Percentiles rank a stretch among this genome's conserved stretches.
Evolutionary conservation across 2,888 invertebrate genomes (phyloP).

Genomic region (Tenthredo amoena): DNA sequence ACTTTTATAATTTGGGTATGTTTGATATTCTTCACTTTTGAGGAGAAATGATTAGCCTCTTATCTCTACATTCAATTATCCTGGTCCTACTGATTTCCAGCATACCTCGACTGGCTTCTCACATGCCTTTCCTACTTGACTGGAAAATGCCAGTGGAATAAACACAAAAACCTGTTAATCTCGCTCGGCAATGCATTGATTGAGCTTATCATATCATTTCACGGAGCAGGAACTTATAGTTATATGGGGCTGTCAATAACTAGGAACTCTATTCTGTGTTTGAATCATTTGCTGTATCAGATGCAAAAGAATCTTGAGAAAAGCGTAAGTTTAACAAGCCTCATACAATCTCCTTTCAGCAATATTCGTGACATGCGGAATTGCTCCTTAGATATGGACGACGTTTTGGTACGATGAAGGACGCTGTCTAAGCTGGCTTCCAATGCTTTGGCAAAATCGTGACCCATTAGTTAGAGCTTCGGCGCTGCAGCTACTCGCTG

Average conservation of each 20-base stretch:
- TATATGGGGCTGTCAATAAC: constrained; percentile 82
- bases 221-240: constrained; percentile 79
- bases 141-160: constrained; percentile 78
- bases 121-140: constrained; percentile 79
- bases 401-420: constrained; percentile 71
- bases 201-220: constrained; percentile 80
- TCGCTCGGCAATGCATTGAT: constrained; percentile 77
- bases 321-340: constrained; percentile 70
- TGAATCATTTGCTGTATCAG: constrained; percentile 80
- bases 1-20: constrained; percentile 81
- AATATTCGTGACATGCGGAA: background rate
- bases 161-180: constrained; percentile 73
- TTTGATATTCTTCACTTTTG: constrained; percentile 1
- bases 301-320: constrained; percentile 76
- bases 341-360: background rate
- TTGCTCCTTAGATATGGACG: constrained; percentile 63
- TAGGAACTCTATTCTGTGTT: constrained; percentile 79
- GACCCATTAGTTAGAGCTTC: constrained; percentile 80
- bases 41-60: background rate
- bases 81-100: constrained; percentile 68
- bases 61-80: constrained; percentile 19
- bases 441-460: constrained; percentile 78
- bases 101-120: constrained; percentile 79
- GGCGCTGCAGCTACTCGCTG: constrained; percentile 79
- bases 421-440: constrained; percentile 75